Evolutionary conservation across 2,888 invertebrate species (phyloP), one percentile per base, ranked within the genome.

Genomic region (Thecocarcelia acutangulata): DNA sequence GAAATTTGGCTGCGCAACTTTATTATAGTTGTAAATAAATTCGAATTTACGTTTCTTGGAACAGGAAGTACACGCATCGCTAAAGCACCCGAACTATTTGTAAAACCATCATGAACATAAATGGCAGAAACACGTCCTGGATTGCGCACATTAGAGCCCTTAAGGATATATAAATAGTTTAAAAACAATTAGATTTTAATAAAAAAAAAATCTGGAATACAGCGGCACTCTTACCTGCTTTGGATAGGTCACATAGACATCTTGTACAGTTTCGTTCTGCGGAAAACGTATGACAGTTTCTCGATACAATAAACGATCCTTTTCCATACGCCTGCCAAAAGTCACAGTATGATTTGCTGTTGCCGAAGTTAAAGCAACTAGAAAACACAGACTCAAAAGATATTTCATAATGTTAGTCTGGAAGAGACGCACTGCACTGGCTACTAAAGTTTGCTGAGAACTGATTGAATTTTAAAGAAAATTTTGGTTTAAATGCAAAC

Each of bases 91-190:
- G 88, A 86, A 33, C 3, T 83, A 78, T 88, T 88, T 56, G 84
- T 86, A 77, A 88, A 88, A 76, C 86, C 85, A 72, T 88, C 88
- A 61, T 80, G 83, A 1, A 88, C 86, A 50, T 72, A 73, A 63
- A 88, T 33, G 12, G 66, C 83, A 3, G 85, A 83, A 33, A 88
- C 85, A 44, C 80, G 77, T 37, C 52, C 50, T 8, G 9, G 9
- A 9, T 9, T 5, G 33, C 9, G 33, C 1, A 33, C 33, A 33
- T 1, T 9, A 33, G 33, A 9, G 9, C 33, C 33, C 33, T 33
- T 87, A 87, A 33, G 0, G 59, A 54, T 44, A 15, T 19, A 52
- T 9, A 17, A 61, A 44, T n/a, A 54, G 3, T 48, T 48, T 52
- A 2, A 1, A 2, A 28, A 54, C 0, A 54, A n/a, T 8, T 28